Evolutionary conservation across 2,797 vertebrate species (phyloP).

Genomic region (Myripristis murdjan): DNA sequence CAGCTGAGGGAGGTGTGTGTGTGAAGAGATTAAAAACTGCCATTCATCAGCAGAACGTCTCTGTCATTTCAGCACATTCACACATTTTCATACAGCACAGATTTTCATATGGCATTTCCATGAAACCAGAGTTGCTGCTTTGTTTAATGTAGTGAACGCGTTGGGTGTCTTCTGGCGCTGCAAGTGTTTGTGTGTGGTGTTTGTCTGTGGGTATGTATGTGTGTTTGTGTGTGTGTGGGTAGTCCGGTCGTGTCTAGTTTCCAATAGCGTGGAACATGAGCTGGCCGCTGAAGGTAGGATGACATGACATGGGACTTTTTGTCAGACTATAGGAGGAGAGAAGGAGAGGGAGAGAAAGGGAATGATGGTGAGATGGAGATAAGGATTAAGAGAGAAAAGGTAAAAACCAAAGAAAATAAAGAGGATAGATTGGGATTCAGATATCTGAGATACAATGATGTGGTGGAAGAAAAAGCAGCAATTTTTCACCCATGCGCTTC

Average conservation of each 20-base stretch:
- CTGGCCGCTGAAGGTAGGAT: constrained; percentile 45
- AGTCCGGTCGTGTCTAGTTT: constrained; percentile 61
- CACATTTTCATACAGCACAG: constrained; percentile 69
- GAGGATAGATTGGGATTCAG: not conserved
- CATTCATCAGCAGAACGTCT: constrained; percentile 46
- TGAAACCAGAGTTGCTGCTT: constrained; percentile 47
- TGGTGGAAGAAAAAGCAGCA: not conserved
- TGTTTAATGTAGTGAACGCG: constrained; percentile 34
- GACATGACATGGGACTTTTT: constrained; percentile 52
- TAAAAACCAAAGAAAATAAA: not conserved
- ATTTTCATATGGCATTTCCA: constrained; percentile 77
- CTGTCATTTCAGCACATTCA: constrained; percentile 54
- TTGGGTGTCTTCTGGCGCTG: constrained; percentile 8
- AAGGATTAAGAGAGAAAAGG: constrained; percentile 2
- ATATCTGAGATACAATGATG: constrained; percentile 7
- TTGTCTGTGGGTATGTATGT: constrained; percentile 16
- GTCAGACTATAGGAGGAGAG: constrained; percentile 13
- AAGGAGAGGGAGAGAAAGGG: not conserved
- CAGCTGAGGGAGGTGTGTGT: constrained; percentile 9
- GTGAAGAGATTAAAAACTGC: constrained; percentile 33
- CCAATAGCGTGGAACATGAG: constrained; percentile 73
- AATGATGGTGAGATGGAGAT: not conserved
- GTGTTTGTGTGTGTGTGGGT: constrained; percentile 59
- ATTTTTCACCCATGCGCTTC: constrained; percentile 1
- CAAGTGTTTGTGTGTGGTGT: constrained; percentile 31